These are phyloP conservation scores for Ganaspis sp. DNA, from an alignment of 1,140 invertebrate genomes.

Conservation along the genomic window DNA sequence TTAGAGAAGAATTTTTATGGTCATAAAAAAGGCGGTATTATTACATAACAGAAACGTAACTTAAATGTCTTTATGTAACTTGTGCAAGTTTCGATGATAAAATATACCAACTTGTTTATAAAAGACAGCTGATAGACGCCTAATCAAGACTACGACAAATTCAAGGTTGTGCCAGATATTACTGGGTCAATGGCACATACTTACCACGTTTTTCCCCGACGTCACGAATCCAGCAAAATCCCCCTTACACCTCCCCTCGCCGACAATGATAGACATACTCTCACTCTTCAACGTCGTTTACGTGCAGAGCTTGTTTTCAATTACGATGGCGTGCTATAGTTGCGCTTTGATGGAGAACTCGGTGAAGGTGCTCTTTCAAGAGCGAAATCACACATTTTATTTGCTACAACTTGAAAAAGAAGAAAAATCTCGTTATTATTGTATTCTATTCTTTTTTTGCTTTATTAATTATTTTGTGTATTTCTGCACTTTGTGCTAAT, in stretches of 20 bases:
- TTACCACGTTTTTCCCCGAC: slow-evolving; percentile 42
- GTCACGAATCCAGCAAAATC: slow-evolving; percentile 46
- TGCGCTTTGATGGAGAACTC: slow-evolving; percentile 33
- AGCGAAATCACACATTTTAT: neutral
- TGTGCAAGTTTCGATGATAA: neutral
- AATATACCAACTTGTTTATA: slow-evolving; percentile 7
- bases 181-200: slow-evolving; percentile 64
- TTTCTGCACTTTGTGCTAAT: too few species aligned
- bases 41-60: slow-evolving; percentile 5
- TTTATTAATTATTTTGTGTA: too few species aligned
- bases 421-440: neutral
- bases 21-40: neutral
- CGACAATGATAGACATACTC: slow-evolving; percentile 24
- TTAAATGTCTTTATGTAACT: neutral
- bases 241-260: slow-evolving; percentile 38
- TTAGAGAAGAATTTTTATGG: too few species aligned
- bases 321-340: slow-evolving; percentile 31
- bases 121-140: slow-evolving; percentile 38
- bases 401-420: slow-evolving; percentile 15
- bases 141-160: slow-evolving; percentile 60
- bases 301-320: slow-evolving; percentile 27
- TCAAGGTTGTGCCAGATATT: slow-evolving; percentile 68
- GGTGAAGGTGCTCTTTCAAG: slow-evolving; percentile 20
- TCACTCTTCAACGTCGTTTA: slow-evolving; percentile 31
- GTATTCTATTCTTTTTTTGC: too few species aligned